A percentile compares a stretch with the other conserved stretches of the same genome.
Evolutionary conservation across 2,797 vertebrate species (phyloP).

Genomic region (Picus viridis): DNA sequence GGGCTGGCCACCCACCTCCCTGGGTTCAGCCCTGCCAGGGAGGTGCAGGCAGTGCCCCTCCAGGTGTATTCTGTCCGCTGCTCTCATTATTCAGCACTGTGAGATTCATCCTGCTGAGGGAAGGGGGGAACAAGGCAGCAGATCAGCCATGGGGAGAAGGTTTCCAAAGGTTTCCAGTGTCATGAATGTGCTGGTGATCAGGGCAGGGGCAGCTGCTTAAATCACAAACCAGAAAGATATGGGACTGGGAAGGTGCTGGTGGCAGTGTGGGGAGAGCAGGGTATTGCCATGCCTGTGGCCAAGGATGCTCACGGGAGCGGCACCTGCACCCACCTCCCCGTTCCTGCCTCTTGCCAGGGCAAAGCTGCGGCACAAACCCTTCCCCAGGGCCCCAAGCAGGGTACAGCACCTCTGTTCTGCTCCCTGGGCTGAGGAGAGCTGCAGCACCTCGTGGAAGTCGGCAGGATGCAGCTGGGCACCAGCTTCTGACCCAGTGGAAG

Average conservation of each 20-base stretch:
- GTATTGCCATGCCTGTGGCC: not conserved
- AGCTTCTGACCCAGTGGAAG: not conserved
- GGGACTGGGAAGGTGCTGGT: not conserved
- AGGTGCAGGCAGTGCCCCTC: not conserved
- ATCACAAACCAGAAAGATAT: not conserved
- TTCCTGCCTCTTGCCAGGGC: not conserved
- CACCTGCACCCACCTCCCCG: accelerated
- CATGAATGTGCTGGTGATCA: not conserved
- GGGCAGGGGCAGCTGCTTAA: not conserved
- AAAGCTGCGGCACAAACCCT: not conserved
- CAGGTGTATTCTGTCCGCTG: not conserved
- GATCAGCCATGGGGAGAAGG: not conserved
- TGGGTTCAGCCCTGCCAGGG: accelerated
- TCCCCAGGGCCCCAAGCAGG: not conserved
- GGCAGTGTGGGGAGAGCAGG: not conserved
- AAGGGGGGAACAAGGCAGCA: not conserved
- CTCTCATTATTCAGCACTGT: accelerated
- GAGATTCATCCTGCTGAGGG: not conserved
- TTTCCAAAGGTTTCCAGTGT: not conserved
- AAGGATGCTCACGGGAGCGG: not conserved
- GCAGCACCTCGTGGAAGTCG: too few species aligned
- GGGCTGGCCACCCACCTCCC: not conserved
- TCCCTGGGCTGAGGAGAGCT: accelerated
- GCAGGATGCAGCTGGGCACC: not conserved
- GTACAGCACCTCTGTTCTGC: too few species aligned